Conservation (phyloP, 2,888 invertebrate genomes). For the Aquatica leii region DNA sequence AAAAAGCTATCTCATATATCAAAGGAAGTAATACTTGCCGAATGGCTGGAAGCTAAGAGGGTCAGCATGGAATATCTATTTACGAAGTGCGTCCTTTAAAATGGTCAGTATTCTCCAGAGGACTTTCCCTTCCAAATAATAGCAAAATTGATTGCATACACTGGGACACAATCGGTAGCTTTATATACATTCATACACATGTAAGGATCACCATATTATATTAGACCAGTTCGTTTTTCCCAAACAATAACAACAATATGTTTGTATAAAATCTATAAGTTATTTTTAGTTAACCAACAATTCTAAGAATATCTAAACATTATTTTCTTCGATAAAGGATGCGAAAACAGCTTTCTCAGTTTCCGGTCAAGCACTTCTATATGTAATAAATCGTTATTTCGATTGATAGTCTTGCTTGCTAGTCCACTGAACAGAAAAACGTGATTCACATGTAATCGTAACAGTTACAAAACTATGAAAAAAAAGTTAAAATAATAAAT, state of each 20-base stretch:
- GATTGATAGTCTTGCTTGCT: slow-evolving; percentile 36
- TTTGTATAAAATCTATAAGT: background rate
- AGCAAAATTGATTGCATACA: slow-evolving; percentile 61
- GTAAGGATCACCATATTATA: slow-evolving; percentile 29
- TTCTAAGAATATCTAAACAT: background rate
- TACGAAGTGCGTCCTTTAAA: slow-evolving; percentile 60
- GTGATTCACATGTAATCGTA: slow-evolving; percentile 22
- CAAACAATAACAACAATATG: background rate
- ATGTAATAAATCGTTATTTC: slow-evolving; percentile 33
- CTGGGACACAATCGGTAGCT: slow-evolving; percentile 57
- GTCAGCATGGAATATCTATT: slow-evolving; percentile 58
- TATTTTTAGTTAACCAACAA: slow-evolving; percentile 1
- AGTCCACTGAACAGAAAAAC: slow-evolving; percentile 28
- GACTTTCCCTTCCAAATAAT: slow-evolving; percentile 53
- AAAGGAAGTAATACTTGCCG: slow-evolving; percentile 61
- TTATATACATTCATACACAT: slow-evolving; percentile 55
- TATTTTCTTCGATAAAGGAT: slow-evolving; percentile 16
- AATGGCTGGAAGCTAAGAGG: slow-evolving; percentile 52
- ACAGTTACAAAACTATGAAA: slow-evolving; percentile 10
- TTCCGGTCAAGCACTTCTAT: slow-evolving; percentile 37
- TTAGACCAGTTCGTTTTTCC: slow-evolving; percentile 24
- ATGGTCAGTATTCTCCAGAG: slow-evolving; percentile 60
- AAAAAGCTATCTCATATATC: slow-evolving; percentile 59
- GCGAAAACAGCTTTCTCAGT: slow-evolving; percentile 36
- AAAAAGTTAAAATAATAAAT: no score